Base-by-base conservation (phyloP, 2,888 invertebrate species). In the Nomada fabriciana region DNA sequence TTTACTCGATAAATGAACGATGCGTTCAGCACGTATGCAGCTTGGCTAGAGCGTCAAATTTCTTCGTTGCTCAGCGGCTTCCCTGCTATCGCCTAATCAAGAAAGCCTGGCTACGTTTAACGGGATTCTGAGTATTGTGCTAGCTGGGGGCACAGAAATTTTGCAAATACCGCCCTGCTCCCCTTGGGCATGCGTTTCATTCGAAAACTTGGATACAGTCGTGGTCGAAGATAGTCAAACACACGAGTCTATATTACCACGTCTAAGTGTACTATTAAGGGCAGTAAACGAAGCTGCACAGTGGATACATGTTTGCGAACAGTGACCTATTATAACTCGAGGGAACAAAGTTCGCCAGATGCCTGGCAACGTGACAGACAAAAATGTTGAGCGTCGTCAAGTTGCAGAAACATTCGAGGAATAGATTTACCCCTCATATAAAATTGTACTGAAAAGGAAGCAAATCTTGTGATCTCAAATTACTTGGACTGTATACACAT, bases 311-410 rank as follows among this genome's bases (percentile, higher is more conserved):
- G 82, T 80, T 80, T 73, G 67, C 71, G 63, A 81, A 77, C 50
- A 79, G 68, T 76, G 15, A 59, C 25, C n/a, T 43, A 13, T 67
- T 87, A 64, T 55, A 87, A 86, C 80, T 87, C 59, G 69, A 43
- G 65, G 60, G 43, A 76, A 76, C 71, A 76, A 82, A 82, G 73
- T 86, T 86, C 36, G 42, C 76, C 67, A 61, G 83, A 83, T 80
- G 69, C 69, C 69, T 77, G 82, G 78, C 78, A 82, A 86, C 79
- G 84, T 76, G 15, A 71, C 64, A 70, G 75, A 64, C 47, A 82
- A 80, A 86, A 68, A 69, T 75, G 36, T 55, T 55, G 50, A 64
- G 60, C 60, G 47, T 57, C 65, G 18, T 80, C 67, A 43, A 36
- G 36, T 36, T 5, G 36, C 36, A 7, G 36, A 36, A 7, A 36